Evolutionary conservation across 2,797 vertebrate species (phyloP).

Genomic region (Leptoclinus maculatus): DNA sequence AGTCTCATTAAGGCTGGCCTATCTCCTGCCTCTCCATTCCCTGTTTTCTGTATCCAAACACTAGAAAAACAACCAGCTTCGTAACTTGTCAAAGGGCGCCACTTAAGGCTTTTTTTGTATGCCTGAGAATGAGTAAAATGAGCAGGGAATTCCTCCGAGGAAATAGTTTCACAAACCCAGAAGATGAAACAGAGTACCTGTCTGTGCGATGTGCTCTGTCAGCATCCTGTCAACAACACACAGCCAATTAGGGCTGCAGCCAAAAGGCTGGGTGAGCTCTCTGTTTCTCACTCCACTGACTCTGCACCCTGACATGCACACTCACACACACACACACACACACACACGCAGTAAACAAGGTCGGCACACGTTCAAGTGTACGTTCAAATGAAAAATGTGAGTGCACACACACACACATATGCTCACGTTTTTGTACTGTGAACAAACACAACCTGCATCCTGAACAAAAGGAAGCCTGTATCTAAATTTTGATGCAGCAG

Average conservation of each 20-base stretch:
- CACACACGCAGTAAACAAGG: conserved; percentile 18
- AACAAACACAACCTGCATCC: conserved; percentile 10
- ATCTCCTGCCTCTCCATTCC: conserved; percentile 46
- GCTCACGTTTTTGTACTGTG: conserved; percentile 7
- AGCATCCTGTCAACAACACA: conserved; percentile 74
- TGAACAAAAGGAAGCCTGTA: background rate
- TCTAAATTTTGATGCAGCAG: conserved; percentile 17
- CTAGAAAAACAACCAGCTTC: conserved; percentile 49
- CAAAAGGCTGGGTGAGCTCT: conserved; percentile 71
- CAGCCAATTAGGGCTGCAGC: conserved; percentile 79
- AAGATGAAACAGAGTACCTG: conserved; percentile 68
- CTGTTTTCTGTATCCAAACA: conserved; percentile 37
- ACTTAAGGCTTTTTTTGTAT: conserved; percentile 40
- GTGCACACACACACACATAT: conserved; percentile 1
- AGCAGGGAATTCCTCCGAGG: conserved; percentile 66
- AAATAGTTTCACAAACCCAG: conserved; percentile 58
- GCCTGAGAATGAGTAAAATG: conserved; percentile 41
- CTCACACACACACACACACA: conserved; percentile 21
- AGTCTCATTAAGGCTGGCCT: conserved; percentile 63
- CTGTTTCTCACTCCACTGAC: conserved; percentile 64
- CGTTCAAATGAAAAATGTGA: conserved; percentile 8
- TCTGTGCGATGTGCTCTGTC: conserved; percentile 71
- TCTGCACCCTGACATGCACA: conserved; percentile 24
- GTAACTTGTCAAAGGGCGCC: conserved; percentile 53
- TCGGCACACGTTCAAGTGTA: background rate